These are phyloP conservation scores for Seira ritae DNA, from an alignment of 2,888 invertebrate genomes.

Conservation along the genomic window DNA sequence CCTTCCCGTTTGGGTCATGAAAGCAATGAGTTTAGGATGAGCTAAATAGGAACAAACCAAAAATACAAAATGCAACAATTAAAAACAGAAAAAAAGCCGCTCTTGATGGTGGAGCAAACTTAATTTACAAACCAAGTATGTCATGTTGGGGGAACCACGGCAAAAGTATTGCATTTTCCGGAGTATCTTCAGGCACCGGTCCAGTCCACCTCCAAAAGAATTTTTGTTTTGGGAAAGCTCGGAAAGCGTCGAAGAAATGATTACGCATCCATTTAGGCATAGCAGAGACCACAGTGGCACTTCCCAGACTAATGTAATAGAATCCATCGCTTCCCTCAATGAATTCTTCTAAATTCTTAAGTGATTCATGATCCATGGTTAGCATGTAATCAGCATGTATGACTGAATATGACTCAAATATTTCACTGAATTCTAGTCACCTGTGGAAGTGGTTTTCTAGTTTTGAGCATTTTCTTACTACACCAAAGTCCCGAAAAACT, in stretches of 20 bases:
- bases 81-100: not conserved
- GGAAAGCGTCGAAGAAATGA: conserved; percentile 59
- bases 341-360: conserved; percentile 60
- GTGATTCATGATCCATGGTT: not conserved
- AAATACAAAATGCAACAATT: conserved; percentile 1
- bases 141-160: conserved; percentile 73
- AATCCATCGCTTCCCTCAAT: conserved; percentile 62
- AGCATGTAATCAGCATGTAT: not conserved
- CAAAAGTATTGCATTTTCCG: conserved; percentile 69
- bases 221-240: conserved; percentile 45
- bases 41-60: conserved; percentile 71
- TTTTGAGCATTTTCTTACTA: conserved; percentile 25
- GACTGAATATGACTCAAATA: not conserved
- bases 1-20: conserved; percentile 59
- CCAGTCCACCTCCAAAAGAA: conserved; percentile 73
- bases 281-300: conserved; percentile 27
- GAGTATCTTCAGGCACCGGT: conserved; percentile 44
- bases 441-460: conserved; percentile 36
- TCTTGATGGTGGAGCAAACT: not conserved
- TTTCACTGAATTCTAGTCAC: conserved; percentile 11
- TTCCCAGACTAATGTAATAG: conserved; percentile 70
- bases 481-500: conserved; percentile 59
- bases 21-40: conserved; percentile 61
- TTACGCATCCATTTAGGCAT: conserved; percentile 46
- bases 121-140: conserved; percentile 64